These are phyloP conservation scores for Rhea americana DNA, from an alignment of 2,113 vertebrate genomes.

Conservation along the genomic window DNA sequence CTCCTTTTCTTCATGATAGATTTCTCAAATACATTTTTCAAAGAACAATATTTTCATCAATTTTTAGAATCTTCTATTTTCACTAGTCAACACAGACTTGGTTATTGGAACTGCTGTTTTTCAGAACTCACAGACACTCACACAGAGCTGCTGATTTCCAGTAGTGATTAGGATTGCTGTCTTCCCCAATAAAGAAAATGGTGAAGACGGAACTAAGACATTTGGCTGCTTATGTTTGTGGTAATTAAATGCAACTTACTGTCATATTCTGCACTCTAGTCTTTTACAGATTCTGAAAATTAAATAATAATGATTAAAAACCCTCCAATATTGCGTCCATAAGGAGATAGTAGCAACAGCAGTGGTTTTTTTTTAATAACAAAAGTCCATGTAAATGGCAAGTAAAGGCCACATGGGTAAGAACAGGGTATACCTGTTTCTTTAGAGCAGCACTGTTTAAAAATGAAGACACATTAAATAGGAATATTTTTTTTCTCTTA, in stretches of 20 bases:
- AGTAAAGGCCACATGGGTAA: background rate
- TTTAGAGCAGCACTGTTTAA: background rate
- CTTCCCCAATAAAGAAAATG: background rate
- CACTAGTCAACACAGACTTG: background rate
- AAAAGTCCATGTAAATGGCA: background rate
- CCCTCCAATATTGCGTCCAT: background rate
- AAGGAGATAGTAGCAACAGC: background rate
- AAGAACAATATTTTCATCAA: background rate
- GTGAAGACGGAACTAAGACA: background rate
- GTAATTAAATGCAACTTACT: background rate
- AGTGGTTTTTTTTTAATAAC: background rate
- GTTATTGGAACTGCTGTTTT: background rate
- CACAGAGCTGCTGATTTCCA: background rate
- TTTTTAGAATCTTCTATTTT: background rate
- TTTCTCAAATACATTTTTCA: background rate
- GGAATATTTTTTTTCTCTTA: background rate
- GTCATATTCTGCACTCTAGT: background rate
- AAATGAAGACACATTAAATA: background rate
- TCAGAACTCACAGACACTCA: background rate
- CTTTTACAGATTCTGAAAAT: background rate
- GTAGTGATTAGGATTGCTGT: background rate
- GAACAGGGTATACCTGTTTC: background rate
- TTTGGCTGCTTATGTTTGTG: background rate
- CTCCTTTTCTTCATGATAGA: background rate
- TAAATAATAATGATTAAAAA: background rate